These are phyloP conservation scores for Ditylenchus weischeri DNA, from an alignment of 2,888 invertebrate species.

Conservation along the genomic window DNA sequence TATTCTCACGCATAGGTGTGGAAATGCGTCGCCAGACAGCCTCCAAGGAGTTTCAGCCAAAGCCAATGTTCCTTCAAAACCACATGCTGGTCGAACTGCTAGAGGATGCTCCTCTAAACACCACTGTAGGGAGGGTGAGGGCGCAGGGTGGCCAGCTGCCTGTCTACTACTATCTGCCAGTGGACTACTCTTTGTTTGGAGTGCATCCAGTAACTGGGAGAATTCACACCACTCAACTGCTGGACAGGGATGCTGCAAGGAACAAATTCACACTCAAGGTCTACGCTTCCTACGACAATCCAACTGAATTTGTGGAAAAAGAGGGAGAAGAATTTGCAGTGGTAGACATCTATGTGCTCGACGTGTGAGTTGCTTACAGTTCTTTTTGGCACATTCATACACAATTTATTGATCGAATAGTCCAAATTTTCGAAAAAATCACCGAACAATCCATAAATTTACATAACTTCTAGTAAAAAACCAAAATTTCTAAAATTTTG, in stretches of 20 bases:
- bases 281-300: constrained; percentile 1
- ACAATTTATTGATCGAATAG: no score
- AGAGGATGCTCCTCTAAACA: not conserved
- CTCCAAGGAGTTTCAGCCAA: not conserved
- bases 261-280: not conserved
- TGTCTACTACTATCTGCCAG: constrained; percentile 1
- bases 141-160: not conserved
- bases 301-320: not conserved
- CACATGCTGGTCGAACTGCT: not conserved
- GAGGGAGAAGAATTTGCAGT: not conserved
- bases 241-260: not conserved
- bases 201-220: not conserved
- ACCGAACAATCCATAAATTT: no score
- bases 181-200: not conserved
- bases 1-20: constrained; percentile 7
- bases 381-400: not conserved
- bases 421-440: no score
- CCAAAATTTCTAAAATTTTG: no score
- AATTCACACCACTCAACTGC: not conserved
- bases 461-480: no score
- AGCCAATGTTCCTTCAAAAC: not conserved
- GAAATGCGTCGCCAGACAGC: not conserved
- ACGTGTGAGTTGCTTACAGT: not conserved
- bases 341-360: not conserved
- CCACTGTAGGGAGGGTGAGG: constrained; percentile 5